These are phyloP conservation scores for Penaeus monodon DNA, from an alignment of 2,888 invertebrate species.

Conservation along the genomic window DNA sequence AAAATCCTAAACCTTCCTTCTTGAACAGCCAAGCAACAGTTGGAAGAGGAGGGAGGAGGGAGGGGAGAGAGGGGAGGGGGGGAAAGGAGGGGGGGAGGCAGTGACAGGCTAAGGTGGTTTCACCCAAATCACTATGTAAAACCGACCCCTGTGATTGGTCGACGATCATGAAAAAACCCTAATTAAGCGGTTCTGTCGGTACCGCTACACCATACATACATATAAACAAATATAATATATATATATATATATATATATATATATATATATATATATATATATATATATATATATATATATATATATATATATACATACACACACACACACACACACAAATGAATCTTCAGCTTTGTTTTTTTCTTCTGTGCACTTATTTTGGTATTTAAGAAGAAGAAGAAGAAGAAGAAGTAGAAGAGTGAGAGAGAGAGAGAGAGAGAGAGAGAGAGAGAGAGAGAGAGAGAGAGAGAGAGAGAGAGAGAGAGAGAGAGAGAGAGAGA, in stretches of 20 bases:
- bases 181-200: too few relatives aligned
- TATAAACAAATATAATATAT: too few relatives aligned
- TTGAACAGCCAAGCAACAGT: too few relatives aligned
- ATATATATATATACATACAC: background rate
- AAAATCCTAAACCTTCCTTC: too few relatives aligned
- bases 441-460: conserved; percentile 18
- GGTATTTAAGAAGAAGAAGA: background rate
- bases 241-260: too few relatives aligned
- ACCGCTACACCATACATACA: too few relatives aligned
- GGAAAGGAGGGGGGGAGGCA: background rate
- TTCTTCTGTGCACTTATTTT: too few relatives aligned
- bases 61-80: too few relatives aligned
- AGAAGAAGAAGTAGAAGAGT: conserved; percentile 8
- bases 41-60: background rate
- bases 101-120: background rate
- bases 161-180: too few relatives aligned
- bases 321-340: background rate
- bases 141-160: background rate
- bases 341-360: too few relatives aligned
- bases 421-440: conserved; percentile 1
- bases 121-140: background rate
- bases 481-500: background rate
- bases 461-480: conserved; percentile 23
- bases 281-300: too few relatives aligned
- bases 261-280: too few relatives aligned